Conservation (phyloP, 1,140 invertebrate species). For the Papilio aristodemus region DNA sequence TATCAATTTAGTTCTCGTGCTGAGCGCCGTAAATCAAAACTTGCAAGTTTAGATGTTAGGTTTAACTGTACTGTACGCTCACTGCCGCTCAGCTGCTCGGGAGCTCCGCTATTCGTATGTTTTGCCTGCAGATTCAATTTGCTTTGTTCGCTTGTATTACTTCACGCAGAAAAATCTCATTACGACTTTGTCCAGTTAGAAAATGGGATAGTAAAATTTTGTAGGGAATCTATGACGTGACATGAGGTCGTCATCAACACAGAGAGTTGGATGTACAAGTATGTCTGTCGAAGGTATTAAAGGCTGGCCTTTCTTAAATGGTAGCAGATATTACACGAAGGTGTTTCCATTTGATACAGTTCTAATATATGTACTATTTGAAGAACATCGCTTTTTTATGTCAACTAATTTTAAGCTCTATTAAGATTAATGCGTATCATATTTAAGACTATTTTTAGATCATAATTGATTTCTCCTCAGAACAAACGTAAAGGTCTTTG, state of each 20-base stretch:
- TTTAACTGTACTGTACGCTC: conserved; percentile 8
- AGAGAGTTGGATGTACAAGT: too few species aligned
- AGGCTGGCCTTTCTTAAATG: too few species aligned
- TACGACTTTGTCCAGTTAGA: background rate
- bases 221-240: too few species aligned
- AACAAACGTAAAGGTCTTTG: too few species aligned
- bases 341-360: too few species aligned
- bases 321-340: too few species aligned
- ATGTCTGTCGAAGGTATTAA: too few species aligned
- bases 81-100: background rate
- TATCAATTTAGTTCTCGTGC: conserved; percentile 16
- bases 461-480: background rate
- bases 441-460: background rate
- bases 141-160: conserved; percentile 1
- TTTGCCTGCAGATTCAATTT: conserved; percentile 5
- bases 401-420: too few species aligned
- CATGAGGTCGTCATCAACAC: too few species aligned
- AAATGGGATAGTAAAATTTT: background rate
- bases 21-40: conserved; percentile 7
- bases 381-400: too few species aligned
- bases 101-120: conserved; percentile 6
- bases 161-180: background rate
- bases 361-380: too few species aligned
- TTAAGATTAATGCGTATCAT: too few species aligned
- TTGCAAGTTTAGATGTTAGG: conserved; percentile 18